A percentile compares a stretch with the other conserved stretches of the same genome.
Conservation (phyloP, 1,140 invertebrate genomes). For the Melanaphis sacchari region DNA sequence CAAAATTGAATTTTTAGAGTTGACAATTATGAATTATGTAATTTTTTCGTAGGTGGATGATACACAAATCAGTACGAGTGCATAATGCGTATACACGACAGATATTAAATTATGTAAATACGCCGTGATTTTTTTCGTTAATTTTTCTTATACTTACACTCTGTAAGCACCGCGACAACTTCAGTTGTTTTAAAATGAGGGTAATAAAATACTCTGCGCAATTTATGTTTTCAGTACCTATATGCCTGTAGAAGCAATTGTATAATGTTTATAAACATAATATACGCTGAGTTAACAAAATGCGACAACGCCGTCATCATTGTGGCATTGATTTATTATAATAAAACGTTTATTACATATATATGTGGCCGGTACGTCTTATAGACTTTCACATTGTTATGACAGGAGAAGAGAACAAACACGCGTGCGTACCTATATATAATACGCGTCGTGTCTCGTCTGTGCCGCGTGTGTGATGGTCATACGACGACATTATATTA, state of each 20-base stretch:
- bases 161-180: not conserved
- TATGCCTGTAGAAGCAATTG: not conserved
- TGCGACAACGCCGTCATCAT: not conserved
- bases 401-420: not conserved
- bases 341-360: slow-evolving; percentile 41
- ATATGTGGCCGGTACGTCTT: slow-evolving; percentile 5
- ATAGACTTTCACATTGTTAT: slow-evolving; percentile 51
- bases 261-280: slow-evolving; percentile 5
- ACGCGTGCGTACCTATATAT: not conserved
- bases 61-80: not conserved
- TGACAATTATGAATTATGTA: not conserved
- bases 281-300: slow-evolving; percentile 19
- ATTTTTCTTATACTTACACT: not conserved
- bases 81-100: not conserved
- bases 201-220: not conserved
- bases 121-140: not conserved
- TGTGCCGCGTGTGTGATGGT: not conserved
- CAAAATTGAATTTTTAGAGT: not conserved
- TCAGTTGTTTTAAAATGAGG: not conserved
- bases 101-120: not conserved
- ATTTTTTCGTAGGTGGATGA: no score
- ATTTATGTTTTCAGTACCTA: not conserved
- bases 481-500: not conserved
- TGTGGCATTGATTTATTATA: slow-evolving; percentile 30
- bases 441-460: not conserved